Conservation (phyloP, 2,113 vertebrate genomes). For the Oxygymnocypris stewartii region DNA sequence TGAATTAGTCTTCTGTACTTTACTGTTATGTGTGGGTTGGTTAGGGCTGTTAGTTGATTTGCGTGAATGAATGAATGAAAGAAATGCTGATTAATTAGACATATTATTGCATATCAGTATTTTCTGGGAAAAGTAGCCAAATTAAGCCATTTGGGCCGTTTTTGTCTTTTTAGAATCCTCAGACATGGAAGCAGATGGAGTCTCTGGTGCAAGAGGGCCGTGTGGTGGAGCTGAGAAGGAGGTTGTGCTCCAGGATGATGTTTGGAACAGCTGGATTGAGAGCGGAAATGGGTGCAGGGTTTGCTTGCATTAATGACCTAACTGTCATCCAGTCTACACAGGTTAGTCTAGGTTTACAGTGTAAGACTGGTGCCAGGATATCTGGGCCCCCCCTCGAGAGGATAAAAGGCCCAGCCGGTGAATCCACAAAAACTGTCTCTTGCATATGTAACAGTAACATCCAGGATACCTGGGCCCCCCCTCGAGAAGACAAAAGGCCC, state of each 20-base stretch:
- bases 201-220: slow-evolving; percentile 73
- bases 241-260: slow-evolving; percentile 83
- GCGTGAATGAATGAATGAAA: background rate
- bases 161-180: slow-evolving; percentile 76
- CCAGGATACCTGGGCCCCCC: too few relatives aligned
- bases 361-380: too few relatives aligned
- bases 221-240: slow-evolving; percentile 77
- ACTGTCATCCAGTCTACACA: slow-evolving; percentile 94
- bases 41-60: background rate
- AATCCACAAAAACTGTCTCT: too few relatives aligned
- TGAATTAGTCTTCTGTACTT: background rate
- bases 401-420: too few relatives aligned
- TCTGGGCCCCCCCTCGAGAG: too few relatives aligned
- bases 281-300: slow-evolving; percentile 91
- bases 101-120: background rate
- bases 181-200: slow-evolving; percentile 85
- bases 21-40: background rate
- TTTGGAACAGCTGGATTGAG: slow-evolving; percentile 93
- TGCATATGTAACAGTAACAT: too few relatives aligned
- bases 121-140: background rate
- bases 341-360: slow-evolving; percentile 74
- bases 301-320: slow-evolving; percentile 93
- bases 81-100: background rate
- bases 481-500: too few relatives aligned
- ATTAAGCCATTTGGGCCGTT: background rate